Conservation (phyloP, 1,140 invertebrate genomes). For the Drosophila obscura region DNA sequence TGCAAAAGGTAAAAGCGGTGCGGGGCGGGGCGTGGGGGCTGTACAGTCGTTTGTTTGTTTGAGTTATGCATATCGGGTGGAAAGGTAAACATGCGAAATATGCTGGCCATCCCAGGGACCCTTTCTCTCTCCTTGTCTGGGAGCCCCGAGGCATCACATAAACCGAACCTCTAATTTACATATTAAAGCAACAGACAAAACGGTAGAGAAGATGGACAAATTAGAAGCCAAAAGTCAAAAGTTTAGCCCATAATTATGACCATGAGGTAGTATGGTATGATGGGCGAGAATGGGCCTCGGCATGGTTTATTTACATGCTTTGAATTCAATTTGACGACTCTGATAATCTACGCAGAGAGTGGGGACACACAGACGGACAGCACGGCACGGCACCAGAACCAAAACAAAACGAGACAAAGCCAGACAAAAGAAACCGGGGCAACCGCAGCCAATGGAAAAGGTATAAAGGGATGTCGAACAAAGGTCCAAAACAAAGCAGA, state of each 20-base stretch:
- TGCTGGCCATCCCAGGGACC: slow-evolving; percentile 1
- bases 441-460: slow-evolving; percentile 32
- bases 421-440: slow-evolving; percentile 57
- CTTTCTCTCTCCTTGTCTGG: no score
- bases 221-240: slow-evolving; percentile 30
- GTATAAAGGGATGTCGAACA: slow-evolving; percentile 22
- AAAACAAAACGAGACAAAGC: slow-evolving; percentile 25
- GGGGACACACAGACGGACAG: background rate
- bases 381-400: slow-evolving; percentile 4
- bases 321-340: slow-evolving; percentile 64
- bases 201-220: slow-evolving; percentile 4
- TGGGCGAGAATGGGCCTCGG: background rate
- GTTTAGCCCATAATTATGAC: slow-evolving; percentile 36
- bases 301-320: slow-evolving; percentile 54
- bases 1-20: slow-evolving; percentile 15
- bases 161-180: slow-evolving; percentile 52
- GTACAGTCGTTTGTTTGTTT: slow-evolving; percentile 56
- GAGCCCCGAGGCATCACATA: slow-evolving; percentile 5
- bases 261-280: background rate
- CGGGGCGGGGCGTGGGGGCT: slow-evolving; percentile 1
- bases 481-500: slow-evolving; percentile 38
- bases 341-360: slow-evolving; percentile 48
- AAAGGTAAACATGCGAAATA: slow-evolving; percentile 69
- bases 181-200: slow-evolving; percentile 8
- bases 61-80: slow-evolving; percentile 74